Evolutionary conservation across 30 jellyfish, hydroid and myxozoan genomes (phyloP), one percentile per base, ranked within the genome.

Genomic region (Phacellophora camtschatica): DNA sequence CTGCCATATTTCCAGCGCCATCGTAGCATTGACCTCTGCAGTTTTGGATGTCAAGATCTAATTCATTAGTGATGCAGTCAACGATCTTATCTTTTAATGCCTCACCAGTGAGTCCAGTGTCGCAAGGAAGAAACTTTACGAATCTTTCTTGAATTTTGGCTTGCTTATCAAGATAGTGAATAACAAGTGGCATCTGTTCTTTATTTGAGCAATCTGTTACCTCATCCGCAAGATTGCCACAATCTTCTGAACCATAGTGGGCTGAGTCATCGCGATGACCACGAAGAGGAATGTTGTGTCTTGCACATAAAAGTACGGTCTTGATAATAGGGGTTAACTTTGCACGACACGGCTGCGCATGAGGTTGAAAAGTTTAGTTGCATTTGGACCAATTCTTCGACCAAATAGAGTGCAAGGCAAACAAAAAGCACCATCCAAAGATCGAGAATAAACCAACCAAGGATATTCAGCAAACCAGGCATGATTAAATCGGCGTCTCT

Each of bases 1-100:
- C 87, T 1, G 92, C 85, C 77, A 65, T 81, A 58, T 63, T 65
- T 1, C 91, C 91, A 23, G 91, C 91, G 48, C 79, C 86, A 66
- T 81, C 86, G 42, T 66, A 81, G 58, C 92, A 85, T 32, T 81
- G 87, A 24, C 86, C 86, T 7, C 87, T 25, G 50, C 86, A 81
- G 19, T 65, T 13, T 23, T 23, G 30, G 31, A 64, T 39, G 30
- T 72, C 55, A n/a, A 63, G 46, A 23, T 81, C 37, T 9, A 54
- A 55, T 8, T 43, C 23, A 22, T 65, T 43, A 4, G 41, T 48
- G 50, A 50, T 25, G 20, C 54, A 16, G 54, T 66, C 7, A 7
- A 81, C 51, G 23, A 19, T 48, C 13, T 64, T 28, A 11, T 67
- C 62, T 39, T 49, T 64, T 68, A 48, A 64, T 19, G 62, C 79